A percentile compares a stretch with the other conserved stretches of the same genome.
These are phyloP conservation scores for Cyaniris semiargus DNA, from an alignment of 2,888 invertebrate species.

Conservation along the genomic window DNA sequence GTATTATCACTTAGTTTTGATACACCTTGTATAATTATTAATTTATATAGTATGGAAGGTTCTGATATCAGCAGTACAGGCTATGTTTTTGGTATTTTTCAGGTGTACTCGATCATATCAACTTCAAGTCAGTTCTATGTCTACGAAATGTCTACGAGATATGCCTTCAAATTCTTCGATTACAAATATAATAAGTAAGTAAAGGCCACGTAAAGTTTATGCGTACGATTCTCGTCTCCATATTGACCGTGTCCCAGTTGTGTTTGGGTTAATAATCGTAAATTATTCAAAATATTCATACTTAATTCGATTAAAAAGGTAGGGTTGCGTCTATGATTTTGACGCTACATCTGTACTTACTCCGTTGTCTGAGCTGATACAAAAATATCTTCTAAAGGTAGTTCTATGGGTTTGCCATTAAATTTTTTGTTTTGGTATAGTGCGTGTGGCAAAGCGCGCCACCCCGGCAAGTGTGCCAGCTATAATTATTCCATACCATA, in stretches of 20 bases:
- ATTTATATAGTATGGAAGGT: too few species aligned
- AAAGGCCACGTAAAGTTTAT: slow-evolving; percentile 24
- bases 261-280: slow-evolving; percentile 22
- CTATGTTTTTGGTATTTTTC: slow-evolving; percentile 36
- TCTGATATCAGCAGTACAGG: too few species aligned
- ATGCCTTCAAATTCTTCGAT: slow-evolving; percentile 40
- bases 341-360: neutral
- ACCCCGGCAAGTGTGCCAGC: too few species aligned
- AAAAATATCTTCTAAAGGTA: neutral
- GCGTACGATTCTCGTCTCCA: slow-evolving; percentile 15
- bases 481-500: too few species aligned
- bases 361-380: neutral
- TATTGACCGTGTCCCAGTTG: slow-evolving; percentile 20
- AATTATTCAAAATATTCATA: slow-evolving; percentile 24
- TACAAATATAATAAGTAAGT: slow-evolving; percentile 48
- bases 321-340: neutral
- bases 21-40: too few species aligned
- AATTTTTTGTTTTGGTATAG: neutral
- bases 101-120: slow-evolving; percentile 61
- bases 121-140: slow-evolving; percentile 63
- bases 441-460: too few species aligned
- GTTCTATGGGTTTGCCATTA: too few species aligned
- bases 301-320: neutral
- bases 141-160: slow-evolving; percentile 56
- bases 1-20: too few species aligned